These are phyloP conservation scores for Coremacera marginata DNA, from an alignment of 2,888 invertebrate species.

Conservation along the genomic window DNA sequence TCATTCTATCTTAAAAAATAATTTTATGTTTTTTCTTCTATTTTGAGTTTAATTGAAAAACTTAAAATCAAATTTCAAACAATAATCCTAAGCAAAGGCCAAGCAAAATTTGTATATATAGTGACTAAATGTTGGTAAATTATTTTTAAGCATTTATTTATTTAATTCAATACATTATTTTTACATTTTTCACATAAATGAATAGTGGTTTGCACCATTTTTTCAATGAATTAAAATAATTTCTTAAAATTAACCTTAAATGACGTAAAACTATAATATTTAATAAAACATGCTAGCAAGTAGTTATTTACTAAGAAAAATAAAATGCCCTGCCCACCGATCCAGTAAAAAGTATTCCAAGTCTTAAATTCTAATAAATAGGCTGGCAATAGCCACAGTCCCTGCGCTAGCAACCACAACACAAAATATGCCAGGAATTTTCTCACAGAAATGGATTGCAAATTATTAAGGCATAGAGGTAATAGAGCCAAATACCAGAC, in stretches of 20 bases:
- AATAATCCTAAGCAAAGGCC: no score
- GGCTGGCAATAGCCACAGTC: slow-evolving; percentile 89
- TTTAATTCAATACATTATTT: no score
- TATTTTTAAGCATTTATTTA: no score
- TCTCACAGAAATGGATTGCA: slow-evolving; percentile 72
- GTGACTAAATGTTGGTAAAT: no score
- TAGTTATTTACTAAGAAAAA: slow-evolving; percentile 88
- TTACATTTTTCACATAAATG: no score
- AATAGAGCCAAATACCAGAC: slow-evolving; percentile 94
- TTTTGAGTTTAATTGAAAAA: no score
- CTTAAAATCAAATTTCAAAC: no score
- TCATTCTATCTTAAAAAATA: no score
- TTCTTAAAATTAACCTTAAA: slow-evolving; percentile 58
- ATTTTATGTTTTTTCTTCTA: no score
- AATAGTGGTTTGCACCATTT: no score
- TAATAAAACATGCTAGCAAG: slow-evolving; percentile 72
- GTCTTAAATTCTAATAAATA: slow-evolving; percentile 93
- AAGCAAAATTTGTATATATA: no score
- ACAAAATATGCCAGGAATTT: slow-evolving; percentile 70
- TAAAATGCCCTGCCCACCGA: slow-evolving; percentile 86
- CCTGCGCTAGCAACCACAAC: slow-evolving; percentile 82
- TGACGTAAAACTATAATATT: slow-evolving; percentile 60
- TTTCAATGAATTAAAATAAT: slow-evolving; percentile 26
- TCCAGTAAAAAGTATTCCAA: slow-evolving; percentile 82
- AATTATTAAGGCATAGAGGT: slow-evolving; percentile 82